These are phyloP conservation scores for Ruditapes philippinarum DNA, from an alignment of 1,140 invertebrate species.

Conservation along the genomic window DNA sequence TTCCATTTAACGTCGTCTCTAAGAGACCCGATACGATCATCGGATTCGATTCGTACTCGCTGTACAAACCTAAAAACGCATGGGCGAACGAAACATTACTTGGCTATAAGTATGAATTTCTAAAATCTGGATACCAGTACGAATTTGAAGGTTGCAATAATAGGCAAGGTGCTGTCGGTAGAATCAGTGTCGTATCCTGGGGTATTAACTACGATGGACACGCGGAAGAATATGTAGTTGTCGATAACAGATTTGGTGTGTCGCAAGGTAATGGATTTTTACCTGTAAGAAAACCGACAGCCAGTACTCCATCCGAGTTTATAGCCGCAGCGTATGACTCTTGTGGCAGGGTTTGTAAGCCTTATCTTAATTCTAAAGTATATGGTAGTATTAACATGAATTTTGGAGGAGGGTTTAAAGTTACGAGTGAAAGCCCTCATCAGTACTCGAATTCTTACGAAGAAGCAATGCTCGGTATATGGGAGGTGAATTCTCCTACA, in stretches of 20 bases:
- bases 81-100: slow-evolving; percentile 46
- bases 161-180: slow-evolving; percentile 65
- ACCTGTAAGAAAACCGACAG: slow-evolving; percentile 72
- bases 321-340: slow-evolving; percentile 69
- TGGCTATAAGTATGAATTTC: slow-evolving; percentile 57
- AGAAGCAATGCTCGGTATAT: slow-evolving; percentile 59
- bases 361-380: slow-evolving; percentile 37
- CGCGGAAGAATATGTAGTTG: slow-evolving; percentile 80
- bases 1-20: slow-evolving; percentile 79
- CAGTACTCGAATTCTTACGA: slow-evolving; percentile 65
- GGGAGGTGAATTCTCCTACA: slow-evolving; percentile 55
- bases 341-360: slow-evolving; percentile 69
- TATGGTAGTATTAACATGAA: slow-evolving; percentile 14
- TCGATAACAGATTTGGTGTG: slow-evolving; percentile 78
- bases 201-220: slow-evolving; percentile 80
- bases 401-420: slow-evolving; percentile 62
- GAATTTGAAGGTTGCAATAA: slow-evolving; percentile 64
- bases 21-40: slow-evolving; percentile 72
- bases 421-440: slow-evolving; percentile 59
- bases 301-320: slow-evolving; percentile 46
- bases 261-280: slow-evolving; percentile 74
- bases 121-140: slow-evolving; percentile 28
- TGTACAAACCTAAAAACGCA: slow-evolving; percentile 58
- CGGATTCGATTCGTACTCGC: slow-evolving; percentile 71
- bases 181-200: slow-evolving; percentile 75